Evolutionary conservation across 2,797 vertebrate species (phyloP), one percentile per base, ranked within the genome.

Genomic region (Macropodus opercularis): DNA sequence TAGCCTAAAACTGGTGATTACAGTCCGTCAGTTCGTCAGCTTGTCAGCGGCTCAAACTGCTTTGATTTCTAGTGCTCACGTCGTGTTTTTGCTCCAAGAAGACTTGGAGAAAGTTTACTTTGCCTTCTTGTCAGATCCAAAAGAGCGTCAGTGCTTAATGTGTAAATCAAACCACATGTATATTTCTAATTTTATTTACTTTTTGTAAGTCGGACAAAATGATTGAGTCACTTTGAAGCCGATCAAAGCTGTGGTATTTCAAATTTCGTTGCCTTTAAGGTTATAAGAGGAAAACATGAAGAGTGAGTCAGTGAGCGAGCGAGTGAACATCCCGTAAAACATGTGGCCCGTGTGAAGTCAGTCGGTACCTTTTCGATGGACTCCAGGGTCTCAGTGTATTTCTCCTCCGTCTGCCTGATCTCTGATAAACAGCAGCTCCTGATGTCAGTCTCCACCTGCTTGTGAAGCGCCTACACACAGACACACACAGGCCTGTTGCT

Each of bases 341-440:
- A 13, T 2, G 2, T 5, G 32, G n/a, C 9, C 5, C n/a, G 35
- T n/a, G 11, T 35, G 8, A 17, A 36, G 35, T 44, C 29, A 41
- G 43, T 48, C 51, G 14, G 35, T 83, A 98, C 96, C 90, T 96
- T 98, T 84, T 99, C 96, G 64, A 98, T 98, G 0, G 97, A 98
- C 77, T 98, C 97, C 88, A 99, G 85, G 0, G 97, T 98, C 88
- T 98, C 97, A 0, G 95, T 94, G 75, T 98, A 99, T 83, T 98
- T 99, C 93, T 98, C 97, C 81, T 99, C 97, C 0, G 97, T 99
- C 90, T 98, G 97, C 72, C 90, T 96, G 87, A 99, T 98, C 91
- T 99, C 97, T 65, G 93, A 83, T 27, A 99, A 91, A 83, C 97
- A 99, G 86, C 96, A 98, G 83, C 93, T 95, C 73, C 95, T 94